Conservation (phyloP, 2,797 vertebrate species). For the Lepus townsendii region DNA sequence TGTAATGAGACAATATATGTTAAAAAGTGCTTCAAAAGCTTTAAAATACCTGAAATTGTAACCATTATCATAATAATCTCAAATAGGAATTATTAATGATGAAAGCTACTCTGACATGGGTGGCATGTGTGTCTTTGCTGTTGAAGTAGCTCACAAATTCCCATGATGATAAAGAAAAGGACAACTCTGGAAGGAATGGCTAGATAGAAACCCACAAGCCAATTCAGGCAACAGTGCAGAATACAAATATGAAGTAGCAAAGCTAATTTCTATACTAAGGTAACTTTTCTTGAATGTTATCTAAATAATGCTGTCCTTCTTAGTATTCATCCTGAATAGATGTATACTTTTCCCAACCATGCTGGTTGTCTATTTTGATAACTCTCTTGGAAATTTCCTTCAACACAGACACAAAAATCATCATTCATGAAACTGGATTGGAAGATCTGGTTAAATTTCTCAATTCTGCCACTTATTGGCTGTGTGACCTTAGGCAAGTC, state of each 20-base stretch:
- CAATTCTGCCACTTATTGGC: not conserved
- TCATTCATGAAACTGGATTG: not conserved
- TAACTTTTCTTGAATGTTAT: not conserved
- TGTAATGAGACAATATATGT: not conserved
- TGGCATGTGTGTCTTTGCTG: not conserved
- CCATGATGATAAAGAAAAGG: not conserved
- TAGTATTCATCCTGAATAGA: not conserved
- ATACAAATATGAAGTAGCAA: not conserved
- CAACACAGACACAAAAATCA: not conserved
- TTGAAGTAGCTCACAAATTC: not conserved
- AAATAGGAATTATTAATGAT: not conserved
- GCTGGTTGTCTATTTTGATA: not conserved
- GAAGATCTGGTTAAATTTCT: not conserved
- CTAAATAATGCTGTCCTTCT: constrained; percentile 1
- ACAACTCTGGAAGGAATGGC: not conserved
- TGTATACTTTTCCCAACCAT: not conserved
- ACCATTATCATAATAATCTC: not conserved
- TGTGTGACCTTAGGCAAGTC: not conserved
- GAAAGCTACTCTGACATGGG: constrained; percentile 4
- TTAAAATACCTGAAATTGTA: not conserved
- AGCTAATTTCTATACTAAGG: not conserved
- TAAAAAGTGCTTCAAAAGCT: not conserved
- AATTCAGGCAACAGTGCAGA: not conserved
- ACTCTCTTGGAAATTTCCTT: not conserved
- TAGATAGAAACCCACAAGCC: not conserved